Evolutionary conservation across 1,140 invertebrate genomes (phyloP).

Genomic region (Drosophila parvula): DNA sequence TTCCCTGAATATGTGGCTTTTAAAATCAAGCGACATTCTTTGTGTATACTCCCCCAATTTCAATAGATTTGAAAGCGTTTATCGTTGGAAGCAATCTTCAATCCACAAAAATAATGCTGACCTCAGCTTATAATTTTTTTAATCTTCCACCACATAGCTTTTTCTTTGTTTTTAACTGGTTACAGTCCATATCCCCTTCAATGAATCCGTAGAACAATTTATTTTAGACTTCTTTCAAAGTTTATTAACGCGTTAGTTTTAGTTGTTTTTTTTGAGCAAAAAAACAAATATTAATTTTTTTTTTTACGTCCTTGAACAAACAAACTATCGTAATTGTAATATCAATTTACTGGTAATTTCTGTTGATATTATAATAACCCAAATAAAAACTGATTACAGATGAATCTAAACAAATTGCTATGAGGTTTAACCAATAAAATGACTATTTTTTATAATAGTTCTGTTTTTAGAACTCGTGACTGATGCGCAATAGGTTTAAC

Average conservation of each 20-base stretch:
- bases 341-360: constrained; percentile 10
- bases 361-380: background rate
- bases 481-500: constrained; percentile 17
- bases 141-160: background rate
- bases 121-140: background rate
- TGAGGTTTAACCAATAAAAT: background rate
- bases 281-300: no score
- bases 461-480: constrained; percentile 13
- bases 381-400: constrained; percentile 15
- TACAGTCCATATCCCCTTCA: background rate
- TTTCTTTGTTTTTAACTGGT: no score
- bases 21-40: background rate
- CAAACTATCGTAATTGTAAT: no score
- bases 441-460: constrained; percentile 15
- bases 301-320: background rate
- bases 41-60: background rate
- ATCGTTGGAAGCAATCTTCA: background rate
- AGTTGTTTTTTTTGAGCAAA: no score
- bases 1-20: background rate
- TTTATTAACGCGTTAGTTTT: background rate
- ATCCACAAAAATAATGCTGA: background rate
- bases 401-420: constrained; percentile 2
- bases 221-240: background rate
- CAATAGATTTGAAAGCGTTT: background rate
- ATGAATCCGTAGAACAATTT: background rate